These are phyloP conservation scores for Microcebus tavaratra DNA, from an alignment of 2,113 vertebrate species.

Conservation along the genomic window DNA sequence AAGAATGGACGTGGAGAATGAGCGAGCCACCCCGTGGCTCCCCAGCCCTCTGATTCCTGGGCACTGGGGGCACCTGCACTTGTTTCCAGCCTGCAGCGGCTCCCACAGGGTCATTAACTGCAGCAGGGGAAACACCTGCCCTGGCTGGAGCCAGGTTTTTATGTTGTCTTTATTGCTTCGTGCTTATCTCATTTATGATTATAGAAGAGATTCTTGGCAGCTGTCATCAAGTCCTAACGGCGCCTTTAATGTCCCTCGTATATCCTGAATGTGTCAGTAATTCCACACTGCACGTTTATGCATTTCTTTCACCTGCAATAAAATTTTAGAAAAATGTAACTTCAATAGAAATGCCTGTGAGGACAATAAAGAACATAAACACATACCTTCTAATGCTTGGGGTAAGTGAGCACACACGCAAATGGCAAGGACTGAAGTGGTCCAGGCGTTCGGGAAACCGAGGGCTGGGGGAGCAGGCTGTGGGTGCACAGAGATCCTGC, in stretches of 20 bases:
- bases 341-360: conserved; percentile 42
- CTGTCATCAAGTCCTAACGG: conserved; percentile 61
- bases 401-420: neutral
- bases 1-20: neutral
- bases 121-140: conserved; percentile 84
- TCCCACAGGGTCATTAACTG: conserved; percentile 69
- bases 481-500: accelerated
- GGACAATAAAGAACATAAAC: neutral
- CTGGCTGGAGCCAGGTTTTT: conserved; percentile 71
- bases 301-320: conserved; percentile 46
- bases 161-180: conserved; percentile 64
- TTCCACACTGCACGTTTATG: conserved; percentile 53
- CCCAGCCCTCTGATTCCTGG: neutral
- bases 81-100: conserved; percentile 73
- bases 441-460: neutral
- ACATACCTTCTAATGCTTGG: neutral
- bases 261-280: conserved; percentile 45
- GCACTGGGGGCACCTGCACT: neutral
- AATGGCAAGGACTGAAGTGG: too few relatives aligned
- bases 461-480: neutral
- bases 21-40: neutral
- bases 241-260: conserved; percentile 30
- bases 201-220: conserved; percentile 68
- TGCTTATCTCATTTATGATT: conserved; percentile 79
- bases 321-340: conserved; percentile 54